phyloP scores from a whole-genome alignment of 2,888 invertebrate genomes.

The Agapetus fuscipes region DNA sequence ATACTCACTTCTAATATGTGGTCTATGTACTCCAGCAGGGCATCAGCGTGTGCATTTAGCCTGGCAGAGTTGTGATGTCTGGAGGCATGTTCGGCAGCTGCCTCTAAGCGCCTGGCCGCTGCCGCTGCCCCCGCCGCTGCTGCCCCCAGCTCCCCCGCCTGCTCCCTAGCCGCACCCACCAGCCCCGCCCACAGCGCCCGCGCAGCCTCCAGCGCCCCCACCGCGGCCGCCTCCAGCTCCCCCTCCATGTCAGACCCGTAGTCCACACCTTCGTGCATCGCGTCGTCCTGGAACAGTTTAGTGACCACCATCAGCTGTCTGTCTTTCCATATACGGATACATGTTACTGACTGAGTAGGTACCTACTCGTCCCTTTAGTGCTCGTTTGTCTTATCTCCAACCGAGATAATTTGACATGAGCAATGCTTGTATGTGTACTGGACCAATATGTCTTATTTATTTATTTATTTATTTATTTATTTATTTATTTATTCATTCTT shows the following conservation, averaged over 20 bases:
- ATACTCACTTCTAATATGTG: slow-evolving; percentile 94
- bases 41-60: slow-evolving; percentile 87
- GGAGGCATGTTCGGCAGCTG: slow-evolving; percentile 26
- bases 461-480: too few species aligned
- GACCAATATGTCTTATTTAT: too few species aligned
- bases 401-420: too few species aligned
- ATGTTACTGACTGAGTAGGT: too few species aligned
- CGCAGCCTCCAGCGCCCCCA: slow-evolving; percentile 29
- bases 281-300: slow-evolving; percentile 20
- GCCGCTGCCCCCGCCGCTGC: slow-evolving; percentile 61
- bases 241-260: slow-evolving; percentile 17
- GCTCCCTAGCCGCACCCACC: slow-evolving; percentile 72
- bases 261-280: slow-evolving; percentile 18
- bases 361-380: too few species aligned
- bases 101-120: slow-evolving; percentile 50
- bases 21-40: slow-evolving; percentile 95
- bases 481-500: too few species aligned
- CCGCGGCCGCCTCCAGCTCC: slow-evolving; percentile 34
- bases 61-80: too few species aligned
- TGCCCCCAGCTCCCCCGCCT: slow-evolving; percentile 73
- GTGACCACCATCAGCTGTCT: too few species aligned
- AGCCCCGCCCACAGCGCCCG: slow-evolving; percentile 55
- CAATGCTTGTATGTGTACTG: too few species aligned
- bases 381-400: too few species aligned
- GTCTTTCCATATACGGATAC: too few species aligned